phyloP scores from a whole-genome alignment of 2,888 invertebrate genomes.

The Tortrix viridana region DNA sequence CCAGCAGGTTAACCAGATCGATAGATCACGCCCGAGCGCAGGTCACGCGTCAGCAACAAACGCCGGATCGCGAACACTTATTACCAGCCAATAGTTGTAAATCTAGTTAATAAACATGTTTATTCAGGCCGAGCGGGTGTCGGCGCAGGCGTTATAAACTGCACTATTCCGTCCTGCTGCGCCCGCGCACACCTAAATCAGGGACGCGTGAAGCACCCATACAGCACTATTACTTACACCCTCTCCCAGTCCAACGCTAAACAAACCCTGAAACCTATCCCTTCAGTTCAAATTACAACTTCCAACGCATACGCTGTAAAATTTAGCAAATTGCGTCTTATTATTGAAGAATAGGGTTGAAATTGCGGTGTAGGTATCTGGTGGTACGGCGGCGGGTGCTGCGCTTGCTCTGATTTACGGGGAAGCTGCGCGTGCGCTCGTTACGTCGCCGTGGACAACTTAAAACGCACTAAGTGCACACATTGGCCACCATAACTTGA shows the following conservation, averaged over 20 bases:
- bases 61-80: constrained; percentile 34
- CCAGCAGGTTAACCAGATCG: constrained; percentile 3
- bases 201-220: constrained; percentile 44
- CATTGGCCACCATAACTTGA: no score
- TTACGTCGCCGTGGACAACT: constrained; percentile 15
- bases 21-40: constrained; percentile 8
- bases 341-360: constrained; percentile 7
- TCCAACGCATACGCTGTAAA: constrained; percentile 23
- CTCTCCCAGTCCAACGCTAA: constrained; percentile 13
- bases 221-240: constrained; percentile 40
- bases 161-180: constrained; percentile 30
- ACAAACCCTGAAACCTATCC: neutral
- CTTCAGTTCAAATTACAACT: constrained; percentile 2
- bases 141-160: constrained; percentile 27
- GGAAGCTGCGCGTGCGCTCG: constrained; percentile 34
- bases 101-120: constrained; percentile 38
- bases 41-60: neutral
- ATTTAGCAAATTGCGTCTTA: constrained; percentile 20
- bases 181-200: constrained; percentile 43
- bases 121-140: constrained; percentile 32
- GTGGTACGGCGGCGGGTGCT: neutral
- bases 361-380: constrained; percentile 10
- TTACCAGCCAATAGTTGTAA: constrained; percentile 34
- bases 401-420: constrained; percentile 30
- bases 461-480: no score